These are phyloP conservation scores for Mirza zaza DNA, from an alignment of 2,113 vertebrate species.

Conservation along the genomic window DNA sequence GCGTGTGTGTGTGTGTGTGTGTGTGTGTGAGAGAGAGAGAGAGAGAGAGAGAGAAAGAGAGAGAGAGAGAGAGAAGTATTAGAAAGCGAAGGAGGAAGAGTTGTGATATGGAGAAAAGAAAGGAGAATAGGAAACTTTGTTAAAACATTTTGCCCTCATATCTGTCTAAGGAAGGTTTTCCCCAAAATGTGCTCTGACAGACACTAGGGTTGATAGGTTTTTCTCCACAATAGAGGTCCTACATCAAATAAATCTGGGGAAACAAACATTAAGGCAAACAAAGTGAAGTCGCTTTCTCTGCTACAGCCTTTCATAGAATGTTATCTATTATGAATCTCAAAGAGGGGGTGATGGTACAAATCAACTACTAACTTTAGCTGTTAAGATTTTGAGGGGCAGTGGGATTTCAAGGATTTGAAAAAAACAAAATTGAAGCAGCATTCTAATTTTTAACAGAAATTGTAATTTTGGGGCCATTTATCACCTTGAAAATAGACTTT, in stretches of 20 bases:
- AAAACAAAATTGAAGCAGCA: background rate
- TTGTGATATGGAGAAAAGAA: background rate
- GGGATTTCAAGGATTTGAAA: background rate
- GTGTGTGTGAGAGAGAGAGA: background rate
- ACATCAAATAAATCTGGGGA: background rate
- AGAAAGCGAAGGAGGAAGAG: background rate
- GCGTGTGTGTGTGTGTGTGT: background rate
- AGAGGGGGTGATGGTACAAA: background rate
- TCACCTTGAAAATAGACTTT: background rate
- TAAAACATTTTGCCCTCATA: background rate
- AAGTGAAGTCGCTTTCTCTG: background rate
- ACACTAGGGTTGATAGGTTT: background rate
- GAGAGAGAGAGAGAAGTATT: background rate
- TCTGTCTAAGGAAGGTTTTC: background rate
- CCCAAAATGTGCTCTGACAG: background rate
- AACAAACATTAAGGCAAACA: background rate
- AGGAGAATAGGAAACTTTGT: background rate
- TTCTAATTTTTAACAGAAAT: background rate
- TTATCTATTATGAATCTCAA: background rate
- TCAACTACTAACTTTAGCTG: background rate
- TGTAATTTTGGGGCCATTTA: background rate
- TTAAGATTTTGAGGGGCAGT: background rate
- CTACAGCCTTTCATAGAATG: background rate
- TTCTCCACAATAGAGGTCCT: background rate
- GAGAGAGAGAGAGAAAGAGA: background rate